Percentiles rank a stretch among this genome's conserved stretches.
Conservation (phyloP, 2,888 invertebrate genomes). For the Cyaniris semiargus region DNA sequence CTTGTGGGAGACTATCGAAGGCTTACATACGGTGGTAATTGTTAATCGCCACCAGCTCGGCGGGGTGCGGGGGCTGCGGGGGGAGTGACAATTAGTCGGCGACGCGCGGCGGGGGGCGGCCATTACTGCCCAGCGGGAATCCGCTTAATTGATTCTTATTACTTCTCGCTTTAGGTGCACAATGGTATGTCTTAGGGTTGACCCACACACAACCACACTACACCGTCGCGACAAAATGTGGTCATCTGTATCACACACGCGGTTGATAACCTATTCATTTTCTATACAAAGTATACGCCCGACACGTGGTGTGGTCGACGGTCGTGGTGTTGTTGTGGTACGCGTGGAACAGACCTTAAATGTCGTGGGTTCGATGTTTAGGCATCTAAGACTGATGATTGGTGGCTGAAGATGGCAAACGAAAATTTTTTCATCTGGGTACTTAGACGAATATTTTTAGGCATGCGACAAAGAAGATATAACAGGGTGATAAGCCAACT, state of each 20-base stretch:
- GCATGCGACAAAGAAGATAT: neutral
- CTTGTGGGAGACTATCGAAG: neutral
- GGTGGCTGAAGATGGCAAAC: neutral
- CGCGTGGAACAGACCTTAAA: no score
- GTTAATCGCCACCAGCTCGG: neutral
- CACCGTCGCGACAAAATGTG: no score
- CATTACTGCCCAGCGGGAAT: constrained; percentile 39
- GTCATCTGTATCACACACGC: no score
- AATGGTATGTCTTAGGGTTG: no score
- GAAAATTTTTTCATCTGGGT: neutral
- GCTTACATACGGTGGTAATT: constrained; percentile 2
- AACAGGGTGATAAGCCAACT: neutral
- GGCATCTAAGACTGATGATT: neutral
- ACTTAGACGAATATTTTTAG: no score
- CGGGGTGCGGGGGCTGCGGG: constrained; percentile 6
- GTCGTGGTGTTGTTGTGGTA: no score
- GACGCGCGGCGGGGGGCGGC: constrained; percentile 36
- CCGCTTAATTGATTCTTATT: constrained; percentile 33
- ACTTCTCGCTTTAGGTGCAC: constrained; percentile 30
- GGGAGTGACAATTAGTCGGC: constrained; percentile 36
- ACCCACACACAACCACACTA: no score
- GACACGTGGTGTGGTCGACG: no score
- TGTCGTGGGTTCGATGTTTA: neutral
- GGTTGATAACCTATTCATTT: no score
- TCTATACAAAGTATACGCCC: no score